phyloP scores from a whole-genome alignment of 2,888 invertebrate genomes.

The Selenia dentaria region DNA sequence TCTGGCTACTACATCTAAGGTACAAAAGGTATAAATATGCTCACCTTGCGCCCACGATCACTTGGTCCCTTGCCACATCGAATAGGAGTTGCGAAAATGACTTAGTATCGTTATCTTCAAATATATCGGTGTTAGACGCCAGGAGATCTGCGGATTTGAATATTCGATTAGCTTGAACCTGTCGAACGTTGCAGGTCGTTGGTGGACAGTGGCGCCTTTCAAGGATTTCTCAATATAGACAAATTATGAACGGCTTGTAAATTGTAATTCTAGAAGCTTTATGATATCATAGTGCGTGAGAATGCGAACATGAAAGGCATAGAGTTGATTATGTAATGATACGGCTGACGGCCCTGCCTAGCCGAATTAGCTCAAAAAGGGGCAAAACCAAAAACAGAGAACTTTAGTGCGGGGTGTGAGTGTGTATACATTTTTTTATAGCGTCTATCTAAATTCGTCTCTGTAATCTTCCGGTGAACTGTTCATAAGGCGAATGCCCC shows the following conservation, averaged over 20 bases:
- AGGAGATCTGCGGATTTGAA: slow-evolving; percentile 62
- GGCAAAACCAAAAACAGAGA: too few species aligned
- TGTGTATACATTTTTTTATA: too few species aligned
- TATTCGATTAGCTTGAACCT: slow-evolving; percentile 32
- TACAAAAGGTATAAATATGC: slow-evolving; percentile 48
- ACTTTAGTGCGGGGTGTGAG: too few species aligned
- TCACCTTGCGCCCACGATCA: slow-evolving; percentile 96
- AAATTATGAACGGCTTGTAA: slow-evolving; percentile 12
- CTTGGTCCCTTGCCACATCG: slow-evolving; percentile 94
- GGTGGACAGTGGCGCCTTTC: slow-evolving; percentile 35
- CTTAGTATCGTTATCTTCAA: slow-evolving; percentile 89
- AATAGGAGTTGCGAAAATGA: slow-evolving; percentile 94
- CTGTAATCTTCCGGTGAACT: too few species aligned
- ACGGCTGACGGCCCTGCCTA: too few species aligned
- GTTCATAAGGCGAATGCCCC: too few species aligned
- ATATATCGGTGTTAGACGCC: slow-evolving; percentile 87
- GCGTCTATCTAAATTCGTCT: too few species aligned
- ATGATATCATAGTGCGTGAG: slow-evolving; percentile 2
- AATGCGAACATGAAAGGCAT: slow-evolving; percentile 3
- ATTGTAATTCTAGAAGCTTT: slow-evolving; percentile 3
- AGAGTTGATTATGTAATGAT: neutral
- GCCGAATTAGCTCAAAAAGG: too few species aligned
- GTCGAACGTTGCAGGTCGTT: slow-evolving; percentile 27
- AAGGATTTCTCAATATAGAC: slow-evolving; percentile 31
- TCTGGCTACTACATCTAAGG: neutral